A percentile compares a stretch with the other conserved stretches of the same genome.
Evolutionary conservation across 2,888 invertebrate genomes (phyloP).

Genomic region (Drosophila kuntzei): DNA sequence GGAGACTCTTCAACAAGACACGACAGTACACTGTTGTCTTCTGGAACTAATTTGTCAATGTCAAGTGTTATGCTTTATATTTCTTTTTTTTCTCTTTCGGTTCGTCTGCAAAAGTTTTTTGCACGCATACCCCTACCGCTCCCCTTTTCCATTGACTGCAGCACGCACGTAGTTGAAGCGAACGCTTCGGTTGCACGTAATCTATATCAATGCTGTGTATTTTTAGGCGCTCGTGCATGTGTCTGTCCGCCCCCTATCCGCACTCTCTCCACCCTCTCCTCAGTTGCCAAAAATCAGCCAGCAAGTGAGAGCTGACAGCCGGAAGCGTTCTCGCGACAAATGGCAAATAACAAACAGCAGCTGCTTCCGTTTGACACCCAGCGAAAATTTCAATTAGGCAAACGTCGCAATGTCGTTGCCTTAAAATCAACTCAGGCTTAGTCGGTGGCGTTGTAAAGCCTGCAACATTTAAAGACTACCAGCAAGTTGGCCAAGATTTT

Average conservation of each 20-base stretch:
- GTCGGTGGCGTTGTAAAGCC: slow-evolving; percentile 1
- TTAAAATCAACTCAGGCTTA: slow-evolving; percentile 27
- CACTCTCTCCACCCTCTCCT: no score
- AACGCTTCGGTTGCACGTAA: slow-evolving; percentile 70
- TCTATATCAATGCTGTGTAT: slow-evolving; percentile 69
- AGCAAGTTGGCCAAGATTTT: slow-evolving; percentile 14
- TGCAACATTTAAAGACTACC: slow-evolving; percentile 42
- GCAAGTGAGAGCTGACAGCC: slow-evolving; percentile 48
- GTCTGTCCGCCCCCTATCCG: not conserved
- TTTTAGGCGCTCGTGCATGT: slow-evolving; percentile 71
- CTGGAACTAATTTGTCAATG: slow-evolving; percentile 84
- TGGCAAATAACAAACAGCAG: slow-evolving; percentile 58
- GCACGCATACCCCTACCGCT: slow-evolving; percentile 40
- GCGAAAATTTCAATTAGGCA: slow-evolving; percentile 68
- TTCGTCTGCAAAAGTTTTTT: slow-evolving; percentile 63
- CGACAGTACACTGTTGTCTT: slow-evolving; percentile 54
- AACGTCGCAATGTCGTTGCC: slow-evolving; percentile 22
- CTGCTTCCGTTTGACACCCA: slow-evolving; percentile 58
- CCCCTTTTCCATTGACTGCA: slow-evolving; percentile 16
- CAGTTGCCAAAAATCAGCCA: slow-evolving; percentile 28
- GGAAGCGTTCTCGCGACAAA: slow-evolving; percentile 62
- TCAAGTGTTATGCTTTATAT: slow-evolving; percentile 82
- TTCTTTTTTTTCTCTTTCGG: slow-evolving; percentile 21
- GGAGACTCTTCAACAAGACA: slow-evolving; percentile 22
- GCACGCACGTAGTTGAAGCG: slow-evolving; percentile 31